Evolutionary conservation across 2,113 vertebrate species (phyloP), one percentile per base, ranked within the genome.

Genomic region (Mustelus asterias): DNA sequence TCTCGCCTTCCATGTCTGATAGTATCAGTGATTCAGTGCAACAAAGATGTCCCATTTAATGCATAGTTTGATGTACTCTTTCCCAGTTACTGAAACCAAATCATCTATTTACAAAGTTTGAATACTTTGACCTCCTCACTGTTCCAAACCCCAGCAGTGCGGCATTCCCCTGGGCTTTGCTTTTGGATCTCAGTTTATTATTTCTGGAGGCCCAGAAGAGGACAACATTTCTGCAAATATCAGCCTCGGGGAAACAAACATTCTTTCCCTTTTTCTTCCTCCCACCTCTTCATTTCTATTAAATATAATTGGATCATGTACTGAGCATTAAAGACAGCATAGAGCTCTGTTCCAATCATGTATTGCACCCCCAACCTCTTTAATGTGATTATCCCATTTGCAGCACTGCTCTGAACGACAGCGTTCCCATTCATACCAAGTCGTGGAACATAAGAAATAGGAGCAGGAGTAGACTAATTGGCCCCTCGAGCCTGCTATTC

Each of bases 41-140:
- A 90, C 44, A 90, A 90, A 90, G 65, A 26, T 94, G 41, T 70
- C 93, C 70, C 93, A 69, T 94, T 95, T 95, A 95, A 48, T 72
- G 41, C 44, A 44, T 41, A 37, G 18, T 70, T 95, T 72, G 24
- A 54, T 95, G 67, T 76, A 70, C 69, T 72, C 24, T 95, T 95
- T 95, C 67, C 94, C 26, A 65, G 60, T 65, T 58, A 65, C 89
- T 93, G 88, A 24, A 65, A 65, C n/a, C 16, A 18, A 92, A 63
- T 65, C 60, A 41, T 72, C 69, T 95, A 24, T 72, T 72, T 95
- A 95, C 44, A 95, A 29, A 95, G 26, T 54, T 94, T 1, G 3
- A 54, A 76, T 95, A 70, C 69, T 72, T 54, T 95, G 58, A 90
- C 88, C 88, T 90, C 54, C 29, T 90, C 14, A 70, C 69, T 95